phyloP scores from a whole-genome alignment of 2,797 vertebrate species.

The Thripadectes ignobilis region DNA sequence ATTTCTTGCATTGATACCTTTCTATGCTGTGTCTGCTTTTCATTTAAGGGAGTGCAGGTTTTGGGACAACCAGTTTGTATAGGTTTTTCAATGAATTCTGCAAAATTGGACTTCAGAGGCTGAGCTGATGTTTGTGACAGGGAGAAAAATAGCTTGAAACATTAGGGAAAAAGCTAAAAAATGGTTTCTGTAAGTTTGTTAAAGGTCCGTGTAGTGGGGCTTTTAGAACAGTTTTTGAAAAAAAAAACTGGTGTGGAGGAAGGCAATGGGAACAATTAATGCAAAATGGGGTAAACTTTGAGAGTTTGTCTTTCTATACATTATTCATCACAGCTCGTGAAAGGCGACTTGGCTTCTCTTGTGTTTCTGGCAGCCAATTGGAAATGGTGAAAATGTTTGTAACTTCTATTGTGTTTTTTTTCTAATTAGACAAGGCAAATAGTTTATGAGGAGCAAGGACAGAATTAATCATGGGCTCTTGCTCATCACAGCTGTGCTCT shows the following conservation, averaged over 20 bases:
- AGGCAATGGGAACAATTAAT: neutral
- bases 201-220: accelerated
- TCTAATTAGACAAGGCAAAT: conserved; percentile 60
- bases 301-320: conserved; percentile 57
- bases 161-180: neutral
- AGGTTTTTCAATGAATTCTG: neutral
- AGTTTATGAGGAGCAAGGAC: conserved; percentile 58
- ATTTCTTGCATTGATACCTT: accelerated
- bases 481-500: conserved; percentile 56
- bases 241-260: neutral
- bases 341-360: conserved; percentile 60
- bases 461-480: conserved; percentile 64
- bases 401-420: conserved; percentile 69
- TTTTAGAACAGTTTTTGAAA: neutral
- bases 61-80: neutral
- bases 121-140: neutral
- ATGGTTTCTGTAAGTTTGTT: neutral
- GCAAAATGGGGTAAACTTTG: conserved; percentile 18
- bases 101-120: neutral
- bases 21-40: neutral
- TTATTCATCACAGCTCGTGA: conserved; percentile 51
- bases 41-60: neutral
- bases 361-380: conserved; percentile 29
- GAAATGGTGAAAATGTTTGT: conserved; percentile 72
- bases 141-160: neutral